A percentile compares a stretch with the other conserved stretches of the same genome.
Evolutionary conservation across 2,888 invertebrate species (phyloP).

Genomic region (Melieria picta): DNA sequence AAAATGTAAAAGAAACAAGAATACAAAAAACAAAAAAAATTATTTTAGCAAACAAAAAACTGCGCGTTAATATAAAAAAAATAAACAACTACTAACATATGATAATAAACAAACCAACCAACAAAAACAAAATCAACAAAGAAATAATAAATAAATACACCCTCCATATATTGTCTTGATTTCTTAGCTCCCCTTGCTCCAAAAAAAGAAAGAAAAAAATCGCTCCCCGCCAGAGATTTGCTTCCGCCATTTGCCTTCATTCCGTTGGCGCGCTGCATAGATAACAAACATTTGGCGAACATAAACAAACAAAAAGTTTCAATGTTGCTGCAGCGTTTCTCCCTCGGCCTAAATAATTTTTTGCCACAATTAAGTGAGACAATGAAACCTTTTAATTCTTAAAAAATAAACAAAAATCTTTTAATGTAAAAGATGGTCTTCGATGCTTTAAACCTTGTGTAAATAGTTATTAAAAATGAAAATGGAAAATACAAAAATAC

Average conservation of each 20-base stretch:
- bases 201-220: too few species aligned
- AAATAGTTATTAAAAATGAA: slow-evolving; percentile 48
- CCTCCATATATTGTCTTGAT: too few species aligned
- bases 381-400: slow-evolving; percentile 17
- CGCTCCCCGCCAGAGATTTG: too few species aligned
- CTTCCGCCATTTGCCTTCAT: too few species aligned
- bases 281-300: too few species aligned
- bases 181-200: too few species aligned
- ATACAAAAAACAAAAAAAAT: slow-evolving; percentile 1
- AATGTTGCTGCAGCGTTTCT: too few species aligned
- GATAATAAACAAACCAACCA: slow-evolving; percentile 20
- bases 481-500: slow-evolving; percentile 35
- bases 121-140: slow-evolving; percentile 26
- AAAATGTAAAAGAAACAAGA: slow-evolving; percentile 38
- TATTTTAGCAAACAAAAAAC: slow-evolving; percentile 13
- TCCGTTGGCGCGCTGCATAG: too few species aligned
- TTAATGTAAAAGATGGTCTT: slow-evolving; percentile 42
- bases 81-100: slow-evolving; percentile 2
- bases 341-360: too few species aligned
- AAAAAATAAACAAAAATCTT: slow-evolving; percentile 41
- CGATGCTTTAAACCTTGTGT: slow-evolving; percentile 48
- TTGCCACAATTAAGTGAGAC: too few species aligned
- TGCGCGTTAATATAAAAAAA: slow-evolving; percentile 8
- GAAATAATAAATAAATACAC: slow-evolving; percentile 45
- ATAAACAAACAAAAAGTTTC: too few species aligned